phyloP scores from a whole-genome alignment of 2,888 invertebrate genomes.

The Bugulina stolonifera region DNA sequence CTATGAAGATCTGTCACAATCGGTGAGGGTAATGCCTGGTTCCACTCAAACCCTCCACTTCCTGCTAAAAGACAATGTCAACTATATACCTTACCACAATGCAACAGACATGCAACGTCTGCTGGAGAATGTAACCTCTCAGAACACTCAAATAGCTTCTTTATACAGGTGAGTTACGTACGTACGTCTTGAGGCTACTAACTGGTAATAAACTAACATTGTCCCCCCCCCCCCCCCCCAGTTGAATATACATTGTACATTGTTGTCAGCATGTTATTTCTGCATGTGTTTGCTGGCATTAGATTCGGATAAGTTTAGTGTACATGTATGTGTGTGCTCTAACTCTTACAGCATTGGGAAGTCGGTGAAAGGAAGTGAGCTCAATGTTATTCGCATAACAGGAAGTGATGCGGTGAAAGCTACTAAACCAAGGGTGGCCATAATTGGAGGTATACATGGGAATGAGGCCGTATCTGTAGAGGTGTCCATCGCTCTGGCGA shows the following conservation, averaged over 20 bases:
- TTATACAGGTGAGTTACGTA: slow-evolving; percentile 1
- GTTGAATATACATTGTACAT: too few species aligned
- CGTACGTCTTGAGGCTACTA: too few species aligned
- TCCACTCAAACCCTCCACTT: background rate
- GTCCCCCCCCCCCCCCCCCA: too few species aligned
- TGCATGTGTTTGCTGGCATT: too few species aligned
- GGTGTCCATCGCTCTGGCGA: slow-evolving; percentile 76
- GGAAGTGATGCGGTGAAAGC: background rate
- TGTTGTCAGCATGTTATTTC: too few species aligned
- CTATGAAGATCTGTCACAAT: background rate
- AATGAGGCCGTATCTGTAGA: slow-evolving; percentile 94
- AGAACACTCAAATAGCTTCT: background rate
- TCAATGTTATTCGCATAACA: slow-evolving; percentile 78
- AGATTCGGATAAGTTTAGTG: too few species aligned
- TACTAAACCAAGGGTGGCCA: slow-evolving; percentile 1
- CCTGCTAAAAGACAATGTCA: background rate
- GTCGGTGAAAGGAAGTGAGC: slow-evolving; percentile 74
- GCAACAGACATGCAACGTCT: background rate
- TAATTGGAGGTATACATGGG: slow-evolving; percentile 87
- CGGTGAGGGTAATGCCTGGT: background rate
- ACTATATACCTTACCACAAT: slow-evolving; percentile 5
- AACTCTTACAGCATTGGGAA: slow-evolving; percentile 65
- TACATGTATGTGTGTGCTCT: too few species aligned
- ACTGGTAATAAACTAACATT: too few species aligned
- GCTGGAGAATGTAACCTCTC: background rate